These are phyloP conservation scores for Serranus cabrilla DNA, from an alignment of 2,797 vertebrate species.

Conservation along the genomic window DNA sequence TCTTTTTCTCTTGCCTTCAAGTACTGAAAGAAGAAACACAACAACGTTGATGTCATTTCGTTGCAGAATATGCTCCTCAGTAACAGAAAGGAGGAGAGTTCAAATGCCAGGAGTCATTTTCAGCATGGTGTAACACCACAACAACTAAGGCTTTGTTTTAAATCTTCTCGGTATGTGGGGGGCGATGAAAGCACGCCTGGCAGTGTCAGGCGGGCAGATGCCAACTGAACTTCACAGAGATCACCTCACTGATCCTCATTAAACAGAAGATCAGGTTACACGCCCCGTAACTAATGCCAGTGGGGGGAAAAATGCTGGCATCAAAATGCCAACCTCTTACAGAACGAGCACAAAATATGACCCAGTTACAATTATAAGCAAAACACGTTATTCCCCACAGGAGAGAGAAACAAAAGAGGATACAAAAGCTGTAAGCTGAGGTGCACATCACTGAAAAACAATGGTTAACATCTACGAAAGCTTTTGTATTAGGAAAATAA, in stretches of 20 bases:
- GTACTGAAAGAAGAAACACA: constrained; percentile 78
- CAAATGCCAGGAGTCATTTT: constrained; percentile 38
- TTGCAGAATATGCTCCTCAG: neutral
- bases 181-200: constrained; percentile 42
- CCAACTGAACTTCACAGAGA: constrained; percentile 60
- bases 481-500: neutral
- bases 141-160: constrained; percentile 48
- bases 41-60: constrained; percentile 8
- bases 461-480: neutral
- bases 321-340: constrained; percentile 58
- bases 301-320: constrained; percentile 21
- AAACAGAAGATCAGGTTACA: constrained; percentile 71
- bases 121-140: constrained; percentile 24
- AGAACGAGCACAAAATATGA: constrained; percentile 46
- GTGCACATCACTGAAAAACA: neutral
- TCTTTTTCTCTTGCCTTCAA: constrained; percentile 91
- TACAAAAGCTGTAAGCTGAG: neutral
- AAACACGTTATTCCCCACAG: constrained; percentile 17
- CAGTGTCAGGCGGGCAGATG: constrained; percentile 52
- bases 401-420: constrained; percentile 18
- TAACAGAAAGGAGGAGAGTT: constrained; percentile 11
- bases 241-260: constrained; percentile 64
- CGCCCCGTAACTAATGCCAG: constrained; percentile 35
- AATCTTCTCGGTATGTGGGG: constrained; percentile 35
- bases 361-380: constrained; percentile 51